A percentile compares a stretch with the other conserved stretches of the same genome.
These are phyloP conservation scores for Oligia fasciuncula DNA, from an alignment of 2,888 invertebrate species.

Conservation along the genomic window DNA sequence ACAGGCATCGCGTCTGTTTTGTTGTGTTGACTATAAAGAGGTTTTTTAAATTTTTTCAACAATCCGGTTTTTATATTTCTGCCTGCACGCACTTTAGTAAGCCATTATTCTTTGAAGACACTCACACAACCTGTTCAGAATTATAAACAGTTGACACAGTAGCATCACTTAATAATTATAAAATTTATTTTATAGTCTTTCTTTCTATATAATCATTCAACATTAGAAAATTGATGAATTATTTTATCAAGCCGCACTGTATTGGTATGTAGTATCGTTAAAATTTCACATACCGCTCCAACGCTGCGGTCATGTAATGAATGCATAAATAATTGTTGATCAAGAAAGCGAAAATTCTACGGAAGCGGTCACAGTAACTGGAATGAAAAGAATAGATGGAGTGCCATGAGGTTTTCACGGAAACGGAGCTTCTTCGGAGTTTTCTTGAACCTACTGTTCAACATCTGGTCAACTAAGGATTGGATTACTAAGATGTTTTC, in stretches of 20 bases:
- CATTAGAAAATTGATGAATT: constrained; percentile 29
- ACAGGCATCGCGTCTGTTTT: constrained; percentile 19
- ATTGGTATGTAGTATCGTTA: constrained; percentile 44
- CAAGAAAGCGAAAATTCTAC: constrained; percentile 71
- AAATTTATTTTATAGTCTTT: constrained; percentile 16
- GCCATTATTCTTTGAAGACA: constrained; percentile 37
- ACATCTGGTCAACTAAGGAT: constrained; percentile 1
- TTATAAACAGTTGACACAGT: constrained; percentile 42
- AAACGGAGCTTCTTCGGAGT: constrained; percentile 23
- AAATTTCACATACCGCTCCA: constrained; percentile 52
- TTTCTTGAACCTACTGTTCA: constrained; percentile 10
- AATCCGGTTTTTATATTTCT: constrained; percentile 43
- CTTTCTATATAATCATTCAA: constrained; percentile 4
- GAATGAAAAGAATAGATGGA: constrained; percentile 50
- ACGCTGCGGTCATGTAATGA: constrained; percentile 60
- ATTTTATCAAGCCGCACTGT: constrained; percentile 19
- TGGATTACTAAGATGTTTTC: constrained; percentile 6
- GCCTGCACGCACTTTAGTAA: constrained; percentile 17
- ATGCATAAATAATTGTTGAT: constrained; percentile 69
- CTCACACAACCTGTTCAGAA: constrained; percentile 38
- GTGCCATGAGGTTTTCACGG: constrained; percentile 19
- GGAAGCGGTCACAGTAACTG: constrained; percentile 57
- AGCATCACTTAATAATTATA: constrained; percentile 6
- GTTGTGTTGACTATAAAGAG: constrained; percentile 15
- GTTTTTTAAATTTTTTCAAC: constrained; percentile 22